Base-by-base conservation (phyloP, 2,797 vertebrate genomes). In the Acipenser transmontanus region DNA sequence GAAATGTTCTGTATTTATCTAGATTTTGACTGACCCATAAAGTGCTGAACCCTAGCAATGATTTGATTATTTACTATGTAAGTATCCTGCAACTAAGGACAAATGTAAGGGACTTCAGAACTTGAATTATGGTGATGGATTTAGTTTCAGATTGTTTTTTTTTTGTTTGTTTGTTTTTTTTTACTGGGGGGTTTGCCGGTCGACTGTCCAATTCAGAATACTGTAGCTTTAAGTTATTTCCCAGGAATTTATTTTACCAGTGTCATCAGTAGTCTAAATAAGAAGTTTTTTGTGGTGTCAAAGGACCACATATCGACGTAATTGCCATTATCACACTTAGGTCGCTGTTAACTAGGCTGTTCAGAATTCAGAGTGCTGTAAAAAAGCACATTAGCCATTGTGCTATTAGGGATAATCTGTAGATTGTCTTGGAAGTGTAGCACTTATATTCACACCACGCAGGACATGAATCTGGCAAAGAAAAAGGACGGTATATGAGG, bases 341-440 rank as follows among this genome's bases (percentile, higher is more conserved):
- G 83, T 87, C 88, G 80, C 82, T 83, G 80, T 86, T 88, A 86
- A 84, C 78, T 84, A 81, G 85, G 79, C 75, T 80, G 76, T 77
- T 83, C 84, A 81, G 80, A 84, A 77, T 76, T 73, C 69, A 67
- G 66, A 78, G 63, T 74, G 80, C 74, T 81, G 69, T 77, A 79
- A 85, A 82, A 82, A 87, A 80, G 78, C 48, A 61, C 66, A 66
- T 82, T 78, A 80, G 76, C 73, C 67, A 71, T 79, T 78, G 78
- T 82, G 76, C 75, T 81, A 78, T 85, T 84, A 84, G 76, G 74
- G 73, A 77, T 86, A 78, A 81, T 84, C 76, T 84, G 74, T 80
- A 85, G 84, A 77, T 34, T 78, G 67, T 73, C 72, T 80, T 71
- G 61, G 69, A 81, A 82, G 75, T 73, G 68, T 72, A 69, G 54